Evolutionary conservation across 2,797 vertebrate genomes (phyloP).

Genomic region (Podarcis lilfordi): DNA sequence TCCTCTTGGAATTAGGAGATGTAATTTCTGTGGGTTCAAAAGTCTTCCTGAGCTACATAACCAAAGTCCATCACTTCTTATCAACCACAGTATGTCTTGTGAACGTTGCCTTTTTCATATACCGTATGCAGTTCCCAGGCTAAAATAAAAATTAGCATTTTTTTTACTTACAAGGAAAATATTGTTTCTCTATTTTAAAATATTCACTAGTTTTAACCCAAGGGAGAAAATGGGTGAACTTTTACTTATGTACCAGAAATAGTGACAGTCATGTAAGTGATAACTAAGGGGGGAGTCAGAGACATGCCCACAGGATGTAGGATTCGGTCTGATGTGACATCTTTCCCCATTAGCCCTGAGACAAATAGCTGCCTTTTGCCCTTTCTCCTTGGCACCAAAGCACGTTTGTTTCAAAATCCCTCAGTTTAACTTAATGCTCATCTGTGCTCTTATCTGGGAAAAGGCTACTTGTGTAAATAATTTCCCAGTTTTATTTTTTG

Average conservation of each 20-base stretch:
- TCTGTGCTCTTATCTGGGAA: conserved; percentile 78
- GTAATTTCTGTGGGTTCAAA: conserved; percentile 38
- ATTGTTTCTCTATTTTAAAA: conserved; percentile 35
- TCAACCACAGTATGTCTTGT: conserved; percentile 55
- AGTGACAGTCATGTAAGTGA: conserved; percentile 68
- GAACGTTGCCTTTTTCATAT: conserved; percentile 57
- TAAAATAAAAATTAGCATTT: conserved; percentile 53
- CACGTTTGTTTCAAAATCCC: conserved; percentile 79
- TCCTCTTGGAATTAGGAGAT: conserved; percentile 33
- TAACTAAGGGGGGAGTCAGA: conserved; percentile 56
- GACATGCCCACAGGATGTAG: conserved; percentile 69
- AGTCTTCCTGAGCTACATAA: conserved; percentile 52
- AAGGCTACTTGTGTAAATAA: conserved; percentile 78
- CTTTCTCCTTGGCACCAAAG: conserved; percentile 73
- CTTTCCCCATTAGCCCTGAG: conserved; percentile 73
- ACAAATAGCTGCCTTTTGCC: conserved; percentile 84
- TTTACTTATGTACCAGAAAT: conserved; percentile 71
- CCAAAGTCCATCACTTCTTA: conserved; percentile 65
- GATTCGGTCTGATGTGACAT: conserved; percentile 65
- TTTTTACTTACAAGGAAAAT: conserved; percentile 34
- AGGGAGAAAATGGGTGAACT: conserved; percentile 43
- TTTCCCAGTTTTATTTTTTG: conserved; percentile 70
- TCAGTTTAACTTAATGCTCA: conserved; percentile 77
- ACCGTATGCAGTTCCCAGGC: conserved; percentile 42
- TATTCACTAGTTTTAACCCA: conserved; percentile 33